phyloP scores from a whole-genome alignment of 2,113 vertebrate species.

The crab-eating macaque (Macaca fascicularis) region T2T-MFA8v1.1 NC_088378.1:17996501-17997000 shows the following conservation, averaged over 20 bases:
- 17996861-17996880: slow-evolving; percentile 91
- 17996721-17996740: not conserved
- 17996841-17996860: slow-evolving; percentile 91
- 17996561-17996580: too few species aligned
- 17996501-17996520: too few species aligned
- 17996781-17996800: slow-evolving; percentile 91
- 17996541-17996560: too few species aligned
- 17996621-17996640: not conserved
- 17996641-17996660: not conserved
- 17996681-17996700: not conserved
- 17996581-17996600: not conserved
- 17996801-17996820: slow-evolving; percentile 92
- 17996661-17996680: not conserved
- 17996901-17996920: slow-evolving; percentile 91
- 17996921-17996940: slow-evolving; percentile 82
- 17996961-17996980: not conserved
- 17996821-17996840: slow-evolving; percentile 91
- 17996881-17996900: slow-evolving; percentile 91
- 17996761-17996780: slow-evolving; percentile 1
- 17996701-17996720: not conserved
- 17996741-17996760: not conserved
- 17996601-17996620: not conserved
- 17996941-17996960: not conserved
- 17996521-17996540: too few species aligned
- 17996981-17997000: not conserved